phyloP scores from a whole-genome alignment of 2,888 invertebrate genomes.

The Ormyrus rosae region DNA sequence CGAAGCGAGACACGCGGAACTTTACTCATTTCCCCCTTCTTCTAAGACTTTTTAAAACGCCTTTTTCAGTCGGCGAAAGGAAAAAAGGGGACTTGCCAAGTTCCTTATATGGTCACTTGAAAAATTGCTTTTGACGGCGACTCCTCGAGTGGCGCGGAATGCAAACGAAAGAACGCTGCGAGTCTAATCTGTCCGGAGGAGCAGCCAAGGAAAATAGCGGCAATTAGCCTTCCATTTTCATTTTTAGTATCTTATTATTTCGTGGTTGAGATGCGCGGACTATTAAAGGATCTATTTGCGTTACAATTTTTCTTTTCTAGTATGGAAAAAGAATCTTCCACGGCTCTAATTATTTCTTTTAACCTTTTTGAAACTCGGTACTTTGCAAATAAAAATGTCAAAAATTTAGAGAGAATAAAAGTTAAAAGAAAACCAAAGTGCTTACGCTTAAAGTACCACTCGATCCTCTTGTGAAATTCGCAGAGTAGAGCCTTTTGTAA shows the following conservation, averaged over 20 bases:
- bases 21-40: conserved; percentile 36
- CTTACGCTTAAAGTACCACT: too few relatives aligned
- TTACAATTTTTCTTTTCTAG: not conserved
- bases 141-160: not conserved
- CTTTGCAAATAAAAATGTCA: too few relatives aligned
- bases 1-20: conserved; percentile 1
- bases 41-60: conserved; percentile 20
- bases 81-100: conserved; percentile 10
- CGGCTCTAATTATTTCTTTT: not conserved
- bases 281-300: conserved; percentile 2
- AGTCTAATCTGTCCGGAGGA: not conserved
- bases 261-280: too few relatives aligned
- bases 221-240: not conserved
- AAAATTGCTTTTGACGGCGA: not conserved
- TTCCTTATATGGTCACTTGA: conserved; percentile 12
- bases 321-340: too few relatives aligned
- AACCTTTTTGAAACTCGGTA: not conserved
- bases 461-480: too few relatives aligned
- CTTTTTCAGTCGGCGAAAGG: conserved; percentile 4
- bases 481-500: too few relatives aligned
- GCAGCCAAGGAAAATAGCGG: not conserved
- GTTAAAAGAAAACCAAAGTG: too few relatives aligned
- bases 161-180: not conserved
- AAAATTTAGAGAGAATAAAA: too few relatives aligned
- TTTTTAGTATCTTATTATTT: too few relatives aligned